These are phyloP conservation scores for Drosophila neotestacea DNA, from an alignment of 2,888 invertebrate species.

Conservation along the genomic window DNA sequence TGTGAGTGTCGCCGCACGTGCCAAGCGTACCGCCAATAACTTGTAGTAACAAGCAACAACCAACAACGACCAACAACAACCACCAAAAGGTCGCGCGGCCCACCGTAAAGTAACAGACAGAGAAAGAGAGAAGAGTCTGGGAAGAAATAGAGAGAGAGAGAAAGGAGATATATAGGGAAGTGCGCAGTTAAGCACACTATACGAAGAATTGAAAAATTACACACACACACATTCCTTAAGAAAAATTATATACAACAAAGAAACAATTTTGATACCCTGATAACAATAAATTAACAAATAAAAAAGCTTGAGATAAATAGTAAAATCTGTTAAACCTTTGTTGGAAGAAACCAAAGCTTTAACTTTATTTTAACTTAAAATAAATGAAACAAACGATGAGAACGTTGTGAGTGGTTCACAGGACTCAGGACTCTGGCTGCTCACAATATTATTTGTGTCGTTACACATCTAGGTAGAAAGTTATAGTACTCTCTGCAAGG, in stretches of 20 bases:
- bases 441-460: not conserved
- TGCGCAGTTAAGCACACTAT: not conserved
- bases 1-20: constrained; percentile 61
- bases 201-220: constrained; percentile 27
- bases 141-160: not conserved
- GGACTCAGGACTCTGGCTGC: no score
- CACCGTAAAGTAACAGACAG: not conserved
- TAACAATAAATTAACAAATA: no score
- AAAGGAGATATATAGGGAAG: not conserved
- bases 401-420: no score
- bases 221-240: constrained; percentile 15
- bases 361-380: no score
- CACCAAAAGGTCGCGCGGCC: constrained; percentile 44
- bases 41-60: constrained; percentile 70
- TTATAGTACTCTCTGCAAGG: not conserved
- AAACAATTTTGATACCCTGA: no score
- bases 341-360: no score
- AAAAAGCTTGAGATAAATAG: no score
- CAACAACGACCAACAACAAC: constrained; percentile 44
- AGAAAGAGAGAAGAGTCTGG: not conserved
- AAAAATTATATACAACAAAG: no score
- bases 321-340: no score
- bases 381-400: no score
- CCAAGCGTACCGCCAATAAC: constrained; percentile 74
- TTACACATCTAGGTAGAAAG: not conserved